These are phyloP conservation scores for Sebastes umbrosus DNA, from an alignment of 2,797 vertebrate genomes.

Conservation along the genomic window DNA sequence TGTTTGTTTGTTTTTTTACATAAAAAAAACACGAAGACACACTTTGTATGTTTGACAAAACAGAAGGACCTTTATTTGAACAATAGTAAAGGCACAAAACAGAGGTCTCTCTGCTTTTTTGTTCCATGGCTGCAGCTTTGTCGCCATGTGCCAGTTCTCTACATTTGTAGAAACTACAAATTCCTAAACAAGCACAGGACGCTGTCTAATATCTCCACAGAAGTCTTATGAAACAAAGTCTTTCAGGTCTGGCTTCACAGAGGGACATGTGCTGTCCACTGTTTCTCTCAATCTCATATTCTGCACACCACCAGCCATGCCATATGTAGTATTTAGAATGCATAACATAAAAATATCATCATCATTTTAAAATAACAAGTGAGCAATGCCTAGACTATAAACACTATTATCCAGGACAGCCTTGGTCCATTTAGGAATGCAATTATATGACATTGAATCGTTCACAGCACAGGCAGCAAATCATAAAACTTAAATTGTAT, in stretches of 20 bases:
- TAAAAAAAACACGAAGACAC: not conserved
- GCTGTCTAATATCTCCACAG: not conserved
- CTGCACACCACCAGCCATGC: not conserved
- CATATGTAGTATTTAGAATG: constrained; percentile 1
- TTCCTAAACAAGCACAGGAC: not conserved
- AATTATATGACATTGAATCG: constrained; percentile 10
- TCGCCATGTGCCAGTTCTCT: not conserved
- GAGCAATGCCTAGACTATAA: not conserved
- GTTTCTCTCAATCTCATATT: not conserved
- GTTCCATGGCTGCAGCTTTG: not conserved
- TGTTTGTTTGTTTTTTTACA: not conserved
- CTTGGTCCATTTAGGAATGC: constrained; percentile 1
- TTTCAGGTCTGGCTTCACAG: not conserved
- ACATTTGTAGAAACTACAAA: constrained; percentile 3
- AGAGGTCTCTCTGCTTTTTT: constrained; percentile 22
- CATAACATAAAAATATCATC: constrained; percentile 14
- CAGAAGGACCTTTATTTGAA: constrained; percentile 63
- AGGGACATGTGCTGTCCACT: not conserved
- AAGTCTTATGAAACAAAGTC: constrained; percentile 4
- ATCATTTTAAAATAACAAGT: constrained; percentile 1
- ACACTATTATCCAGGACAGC: not conserved
- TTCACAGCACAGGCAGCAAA: constrained; percentile 45
- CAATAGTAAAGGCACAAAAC: constrained; percentile 62
- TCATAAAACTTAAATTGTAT: constrained; percentile 37
- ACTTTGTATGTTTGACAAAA: constrained; percentile 20